These are phyloP conservation scores for Falco columbarius DNA, from an alignment of 2,797 vertebrate species.

Conservation along the genomic window DNA sequence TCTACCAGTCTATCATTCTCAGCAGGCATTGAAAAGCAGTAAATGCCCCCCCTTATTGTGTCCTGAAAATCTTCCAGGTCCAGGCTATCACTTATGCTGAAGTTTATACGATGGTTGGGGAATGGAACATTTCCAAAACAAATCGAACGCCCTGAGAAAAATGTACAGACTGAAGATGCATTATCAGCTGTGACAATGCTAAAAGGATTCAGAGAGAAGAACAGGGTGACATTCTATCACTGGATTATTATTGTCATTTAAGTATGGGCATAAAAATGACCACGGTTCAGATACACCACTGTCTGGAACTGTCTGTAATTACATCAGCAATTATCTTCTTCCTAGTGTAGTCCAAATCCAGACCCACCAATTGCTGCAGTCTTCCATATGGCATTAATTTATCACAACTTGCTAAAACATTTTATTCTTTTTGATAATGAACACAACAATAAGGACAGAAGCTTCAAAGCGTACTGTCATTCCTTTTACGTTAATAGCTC, in stretches of 20 bases:
- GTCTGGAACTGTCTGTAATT: not conserved
- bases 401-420: not conserved
- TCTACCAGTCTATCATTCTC: not conserved
- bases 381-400: not conserved
- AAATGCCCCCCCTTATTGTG: not conserved
- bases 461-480: not conserved
- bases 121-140: conserved; percentile 37
- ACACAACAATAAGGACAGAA: not conserved
- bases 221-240: not conserved
- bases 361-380: not conserved
- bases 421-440: conserved; percentile 7
- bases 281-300: not conserved
- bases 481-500: conserved; percentile 8
- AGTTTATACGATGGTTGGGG: not conserved
- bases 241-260: not conserved
- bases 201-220: not conserved
- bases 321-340: not conserved
- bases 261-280: not conserved
- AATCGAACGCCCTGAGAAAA: not conserved
- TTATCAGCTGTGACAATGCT: not conserved
- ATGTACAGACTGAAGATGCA: not conserved
- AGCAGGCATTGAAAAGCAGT: not conserved
- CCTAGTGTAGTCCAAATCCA: not conserved
- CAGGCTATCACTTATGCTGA: not conserved
- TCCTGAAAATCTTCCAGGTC: conserved; percentile 23